These are phyloP conservation scores for Eupithecia tripunctaria DNA, from an alignment of 2,888 invertebrate genomes.

Conservation along the genomic window DNA sequence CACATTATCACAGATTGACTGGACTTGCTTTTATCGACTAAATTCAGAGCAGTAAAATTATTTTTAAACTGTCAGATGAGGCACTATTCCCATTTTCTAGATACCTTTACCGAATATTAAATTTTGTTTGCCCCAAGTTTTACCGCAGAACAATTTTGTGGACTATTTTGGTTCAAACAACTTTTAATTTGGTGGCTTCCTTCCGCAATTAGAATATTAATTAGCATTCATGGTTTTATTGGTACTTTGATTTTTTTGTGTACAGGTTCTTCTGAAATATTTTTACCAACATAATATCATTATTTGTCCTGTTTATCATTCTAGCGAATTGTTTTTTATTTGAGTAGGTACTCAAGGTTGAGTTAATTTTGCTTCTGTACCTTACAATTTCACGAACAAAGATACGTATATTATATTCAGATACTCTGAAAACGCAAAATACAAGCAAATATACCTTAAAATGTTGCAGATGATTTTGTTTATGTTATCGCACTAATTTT, in stretches of 20 bases:
- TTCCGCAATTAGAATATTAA: conserved; percentile 19
- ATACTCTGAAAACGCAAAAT: neutral
- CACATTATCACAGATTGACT: neutral
- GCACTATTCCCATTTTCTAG: neutral
- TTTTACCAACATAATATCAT: neutral
- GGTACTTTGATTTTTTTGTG: neutral
- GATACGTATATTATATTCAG: neutral
- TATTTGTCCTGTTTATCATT: neutral
- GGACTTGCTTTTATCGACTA: neutral
- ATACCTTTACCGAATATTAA: conserved; percentile 20
- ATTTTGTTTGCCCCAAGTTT: conserved; percentile 26
- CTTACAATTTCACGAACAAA: neutral
- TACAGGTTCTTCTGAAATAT: neutral
- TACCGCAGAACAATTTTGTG: conserved; percentile 15
- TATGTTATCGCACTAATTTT: conserved; percentile 51
- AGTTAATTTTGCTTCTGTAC: neutral
- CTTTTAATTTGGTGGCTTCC: conserved; percentile 24
- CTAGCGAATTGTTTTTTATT: neutral
- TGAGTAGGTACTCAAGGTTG: neutral
- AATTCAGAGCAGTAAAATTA: neutral
- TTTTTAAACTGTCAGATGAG: neutral
- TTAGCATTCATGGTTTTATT: conserved; percentile 1
- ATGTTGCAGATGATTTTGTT: conserved; percentile 7
- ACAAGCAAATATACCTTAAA: neutral
- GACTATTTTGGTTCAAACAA: conserved; percentile 21